These are phyloP conservation scores for Anas capensis DNA, from an alignment of 2,797 vertebrate genomes.

Conservation along the genomic window DNA sequence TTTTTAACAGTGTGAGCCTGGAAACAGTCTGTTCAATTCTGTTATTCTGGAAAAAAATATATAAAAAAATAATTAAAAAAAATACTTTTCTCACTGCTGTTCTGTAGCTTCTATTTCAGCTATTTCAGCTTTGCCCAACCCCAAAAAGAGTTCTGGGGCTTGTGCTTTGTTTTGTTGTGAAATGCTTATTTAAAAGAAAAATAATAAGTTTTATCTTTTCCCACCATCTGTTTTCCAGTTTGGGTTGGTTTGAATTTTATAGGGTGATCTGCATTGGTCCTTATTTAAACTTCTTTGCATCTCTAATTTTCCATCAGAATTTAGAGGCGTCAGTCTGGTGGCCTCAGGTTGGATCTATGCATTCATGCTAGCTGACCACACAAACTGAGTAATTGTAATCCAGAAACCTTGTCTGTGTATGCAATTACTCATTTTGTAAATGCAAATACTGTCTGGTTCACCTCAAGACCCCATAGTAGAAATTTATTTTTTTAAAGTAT, in stretches of 20 bases:
- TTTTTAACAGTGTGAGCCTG: background rate
- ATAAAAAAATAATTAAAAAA: background rate
- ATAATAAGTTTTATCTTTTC: background rate
- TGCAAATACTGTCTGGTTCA: background rate
- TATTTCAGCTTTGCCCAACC: background rate
- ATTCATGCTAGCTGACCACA: background rate
- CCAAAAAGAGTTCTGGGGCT: background rate
- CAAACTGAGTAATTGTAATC: background rate
- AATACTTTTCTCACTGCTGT: background rate
- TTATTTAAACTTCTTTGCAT: constrained; percentile 9
- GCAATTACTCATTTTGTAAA: background rate
- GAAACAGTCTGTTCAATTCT: background rate
- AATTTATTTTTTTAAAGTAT: background rate
- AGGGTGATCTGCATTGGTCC: background rate
- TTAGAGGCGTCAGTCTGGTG: background rate
- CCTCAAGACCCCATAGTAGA: background rate
- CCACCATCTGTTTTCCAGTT: constrained; percentile 13
- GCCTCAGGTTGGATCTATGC: background rate
- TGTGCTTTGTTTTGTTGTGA: constrained; percentile 14
- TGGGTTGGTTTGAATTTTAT: background rate
- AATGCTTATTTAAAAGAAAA: constrained; percentile 40
- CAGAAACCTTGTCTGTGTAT: background rate
- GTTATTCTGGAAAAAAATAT: background rate
- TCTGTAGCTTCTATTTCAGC: background rate
- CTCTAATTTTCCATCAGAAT: background rate